Conservation (phyloP, 2,113 vertebrate genomes). For the Pardalotus punctatus region DNA sequence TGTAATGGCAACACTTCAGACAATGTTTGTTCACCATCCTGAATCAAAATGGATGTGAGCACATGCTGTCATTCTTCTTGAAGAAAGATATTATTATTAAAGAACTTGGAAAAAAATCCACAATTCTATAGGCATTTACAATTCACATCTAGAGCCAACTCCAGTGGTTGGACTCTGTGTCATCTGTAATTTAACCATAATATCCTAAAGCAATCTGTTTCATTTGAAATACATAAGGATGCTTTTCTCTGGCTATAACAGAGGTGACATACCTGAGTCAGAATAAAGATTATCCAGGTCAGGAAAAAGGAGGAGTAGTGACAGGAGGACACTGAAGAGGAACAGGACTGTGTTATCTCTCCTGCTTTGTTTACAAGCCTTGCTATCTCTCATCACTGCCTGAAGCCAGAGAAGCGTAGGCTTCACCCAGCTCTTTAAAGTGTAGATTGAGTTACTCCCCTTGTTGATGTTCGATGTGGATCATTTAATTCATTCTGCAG, state of each 20-base stretch:
- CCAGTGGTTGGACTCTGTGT: not conserved
- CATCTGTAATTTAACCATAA: not conserved
- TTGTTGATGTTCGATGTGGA: constrained; percentile 40
- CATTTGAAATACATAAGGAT: not conserved
- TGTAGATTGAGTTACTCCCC: constrained; percentile 34
- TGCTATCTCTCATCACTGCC: constrained; percentile 32
- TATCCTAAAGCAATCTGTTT: not conserved
- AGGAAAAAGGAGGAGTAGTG: not conserved
- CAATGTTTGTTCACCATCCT: not conserved
- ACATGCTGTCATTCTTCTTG: not conserved
- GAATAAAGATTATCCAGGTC: not conserved
- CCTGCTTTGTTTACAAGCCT: constrained; percentile 35
- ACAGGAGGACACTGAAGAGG: not conserved
- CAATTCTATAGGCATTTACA: not conserved
- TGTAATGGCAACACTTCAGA: not conserved
- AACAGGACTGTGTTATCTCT: not conserved
- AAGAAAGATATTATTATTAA: not conserved
- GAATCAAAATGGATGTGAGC: not conserved
- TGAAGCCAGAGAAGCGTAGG: constrained; percentile 19
- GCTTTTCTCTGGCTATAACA: not conserved
- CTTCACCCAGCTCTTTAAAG: constrained; percentile 47
- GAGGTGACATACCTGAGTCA: not conserved
- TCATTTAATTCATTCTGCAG: constrained; percentile 51
- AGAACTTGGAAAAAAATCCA: not conserved
- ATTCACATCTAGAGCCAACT: not conserved